A percentile compares a stretch with the other conserved stretches of the same genome.
phyloP scores from a whole-genome alignment of 2,113 vertebrate genomes.

The Myotis yumanensis region DNA sequence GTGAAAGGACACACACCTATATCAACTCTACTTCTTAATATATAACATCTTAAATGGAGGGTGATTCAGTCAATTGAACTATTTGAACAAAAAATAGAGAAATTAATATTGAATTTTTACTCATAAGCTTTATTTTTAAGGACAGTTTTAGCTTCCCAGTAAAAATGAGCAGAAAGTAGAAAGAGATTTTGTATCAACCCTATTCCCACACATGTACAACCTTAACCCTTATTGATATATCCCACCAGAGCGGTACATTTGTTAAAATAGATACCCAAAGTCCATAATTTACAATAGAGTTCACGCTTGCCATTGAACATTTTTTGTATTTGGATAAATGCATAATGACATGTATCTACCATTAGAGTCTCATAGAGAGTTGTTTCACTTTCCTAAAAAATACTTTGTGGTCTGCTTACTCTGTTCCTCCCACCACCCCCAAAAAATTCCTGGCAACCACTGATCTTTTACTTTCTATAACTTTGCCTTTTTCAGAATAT shows the following conservation, averaged over 20 bases:
- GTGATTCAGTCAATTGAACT: not conserved
- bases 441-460: not conserved
- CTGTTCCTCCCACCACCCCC: not conserved
- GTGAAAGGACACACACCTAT: not conserved
- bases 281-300: not conserved
- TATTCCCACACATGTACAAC: not conserved
- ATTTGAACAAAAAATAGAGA: not conserved
- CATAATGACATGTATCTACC: not conserved
- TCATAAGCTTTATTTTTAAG: not conserved
- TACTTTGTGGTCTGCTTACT: not conserved
- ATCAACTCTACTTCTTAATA: not conserved
- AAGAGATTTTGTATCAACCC: not conserved
- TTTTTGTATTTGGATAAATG: not conserved
- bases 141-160: not conserved
- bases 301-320: not conserved
- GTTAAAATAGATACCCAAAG: not conserved
- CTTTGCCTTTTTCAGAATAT: not conserved
- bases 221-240: not conserved
- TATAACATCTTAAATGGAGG: not conserved
- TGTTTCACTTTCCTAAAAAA: not conserved
- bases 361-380: not conserved
- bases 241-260: not conserved
- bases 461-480: not conserved
- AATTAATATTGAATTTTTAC: not conserved
- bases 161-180: not conserved